Percentiles rank a stretch among this genome's conserved stretches.
Conservation (phyloP, 2,797 vertebrate genomes). For the Gambusia yucatana region DNA sequence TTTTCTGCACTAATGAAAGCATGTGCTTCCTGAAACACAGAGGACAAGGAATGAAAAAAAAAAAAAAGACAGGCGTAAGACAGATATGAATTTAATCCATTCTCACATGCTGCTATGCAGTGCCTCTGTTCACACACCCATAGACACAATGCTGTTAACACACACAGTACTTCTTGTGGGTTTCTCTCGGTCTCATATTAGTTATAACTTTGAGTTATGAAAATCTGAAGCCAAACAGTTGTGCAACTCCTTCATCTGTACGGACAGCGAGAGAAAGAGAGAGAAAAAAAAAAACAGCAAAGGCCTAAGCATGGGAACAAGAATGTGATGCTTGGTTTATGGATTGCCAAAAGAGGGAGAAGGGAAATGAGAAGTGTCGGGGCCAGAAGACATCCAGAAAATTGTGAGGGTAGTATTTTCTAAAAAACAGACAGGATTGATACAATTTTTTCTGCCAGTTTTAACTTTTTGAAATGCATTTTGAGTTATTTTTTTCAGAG, state of each 20-base stretch:
- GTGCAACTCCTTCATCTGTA: conserved; percentile 64
- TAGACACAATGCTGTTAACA: conserved; percentile 26
- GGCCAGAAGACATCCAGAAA: conserved; percentile 7
- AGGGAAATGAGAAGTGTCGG: conserved; percentile 8
- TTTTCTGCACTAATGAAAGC: conserved; percentile 80
- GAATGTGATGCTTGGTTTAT: conserved; percentile 53
- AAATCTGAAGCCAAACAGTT: conserved; percentile 65
- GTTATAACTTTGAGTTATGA: conserved; percentile 53
- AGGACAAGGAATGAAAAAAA: conserved; percentile 39
- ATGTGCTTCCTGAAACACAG: conserved; percentile 81
- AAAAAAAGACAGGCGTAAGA: conserved; percentile 23
- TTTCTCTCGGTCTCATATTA: conserved; percentile 45
- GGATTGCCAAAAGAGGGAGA: conserved; percentile 19
- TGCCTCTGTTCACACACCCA: conserved; percentile 3
- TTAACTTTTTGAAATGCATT: background rate
- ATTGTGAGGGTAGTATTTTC: background rate
- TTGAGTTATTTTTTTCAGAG: background rate
- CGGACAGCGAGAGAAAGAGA: conserved; percentile 51
- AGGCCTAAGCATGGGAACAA: conserved; percentile 37
- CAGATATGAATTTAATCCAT: conserved; percentile 40
- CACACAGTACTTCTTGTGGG: conserved; percentile 46
- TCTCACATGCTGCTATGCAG: conserved; percentile 21
- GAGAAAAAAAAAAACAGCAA: conserved; percentile 18
- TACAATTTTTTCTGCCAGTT: background rate
- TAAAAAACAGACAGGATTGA: conserved; percentile 8